phyloP scores from a whole-genome alignment of 2,113 vertebrate species.

The Eubucco bourcierii region DNA sequence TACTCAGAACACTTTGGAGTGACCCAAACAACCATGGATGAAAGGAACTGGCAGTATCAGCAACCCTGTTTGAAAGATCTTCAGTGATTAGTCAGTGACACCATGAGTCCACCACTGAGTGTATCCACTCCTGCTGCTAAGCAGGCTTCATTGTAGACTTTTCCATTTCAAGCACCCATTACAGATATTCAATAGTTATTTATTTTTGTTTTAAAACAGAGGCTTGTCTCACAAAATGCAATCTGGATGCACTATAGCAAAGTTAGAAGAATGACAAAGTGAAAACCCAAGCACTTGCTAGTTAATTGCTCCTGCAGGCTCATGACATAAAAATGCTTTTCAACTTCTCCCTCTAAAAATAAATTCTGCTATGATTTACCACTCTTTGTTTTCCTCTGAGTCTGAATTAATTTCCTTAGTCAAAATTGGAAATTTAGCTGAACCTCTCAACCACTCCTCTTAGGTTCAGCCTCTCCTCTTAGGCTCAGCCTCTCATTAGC shows the following conservation, averaged over 20 bases:
- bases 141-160: neutral
- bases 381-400: neutral
- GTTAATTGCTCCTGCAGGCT: slow-evolving; percentile 30
- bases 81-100: neutral
- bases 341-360: slow-evolving; percentile 4
- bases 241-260: slow-evolving; percentile 11
- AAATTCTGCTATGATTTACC: neutral
- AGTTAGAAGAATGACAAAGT: slow-evolving; percentile 35
- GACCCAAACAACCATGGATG: neutral
- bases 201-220: neutral
- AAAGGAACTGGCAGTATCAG: neutral
- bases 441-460: neutral
- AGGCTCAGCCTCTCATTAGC: neutral
- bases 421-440: neutral
- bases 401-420: neutral
- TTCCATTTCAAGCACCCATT: neutral
- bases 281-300: slow-evolving; percentile 22
- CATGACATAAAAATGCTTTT: slow-evolving; percentile 20
- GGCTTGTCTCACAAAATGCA: slow-evolving; percentile 1
- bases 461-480: neutral
- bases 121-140: neutral
- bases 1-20: too few relatives aligned
- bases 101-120: neutral
- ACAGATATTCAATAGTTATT: neutral
- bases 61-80: neutral